Percentiles rank a stretch among this genome's conserved stretches.
phyloP scores from a whole-genome alignment of 1,140 invertebrate genomes.

The Platyura marginata region DNA sequence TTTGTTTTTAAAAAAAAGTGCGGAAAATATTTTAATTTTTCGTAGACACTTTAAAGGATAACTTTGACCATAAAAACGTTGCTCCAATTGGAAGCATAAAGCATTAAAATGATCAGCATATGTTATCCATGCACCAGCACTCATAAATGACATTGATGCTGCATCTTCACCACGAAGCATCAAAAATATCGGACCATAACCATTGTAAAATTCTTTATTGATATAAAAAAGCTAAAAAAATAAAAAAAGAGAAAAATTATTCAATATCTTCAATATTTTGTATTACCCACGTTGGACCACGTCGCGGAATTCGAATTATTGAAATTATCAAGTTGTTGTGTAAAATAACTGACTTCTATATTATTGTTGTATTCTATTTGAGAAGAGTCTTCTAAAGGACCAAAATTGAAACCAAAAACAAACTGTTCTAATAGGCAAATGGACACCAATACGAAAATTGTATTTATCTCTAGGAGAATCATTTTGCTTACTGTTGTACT shows the following conservation, averaged over 20 bases:
- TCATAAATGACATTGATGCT: background rate
- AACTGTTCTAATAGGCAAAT: too few relatives aligned
- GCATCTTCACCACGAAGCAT: background rate
- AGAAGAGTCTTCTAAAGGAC: too few relatives aligned
- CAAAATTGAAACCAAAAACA: too few relatives aligned
- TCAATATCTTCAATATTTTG: too few relatives aligned
- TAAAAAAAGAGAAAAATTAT: too few relatives aligned
- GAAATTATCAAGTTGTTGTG: background rate
- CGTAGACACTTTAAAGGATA: background rate
- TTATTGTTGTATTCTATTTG: too few relatives aligned
- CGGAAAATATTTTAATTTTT: background rate
- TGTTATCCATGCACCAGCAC: slow-evolving; percentile 34
- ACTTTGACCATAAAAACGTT: slow-evolving; percentile 16
- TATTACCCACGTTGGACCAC: too few relatives aligned
- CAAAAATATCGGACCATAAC: background rate
- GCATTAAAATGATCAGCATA: slow-evolving; percentile 39
- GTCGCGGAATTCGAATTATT: background rate
- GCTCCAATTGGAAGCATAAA: slow-evolving; percentile 60
- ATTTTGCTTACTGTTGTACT: too few relatives aligned
- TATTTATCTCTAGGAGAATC: too few relatives aligned
- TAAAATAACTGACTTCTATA: too few relatives aligned
- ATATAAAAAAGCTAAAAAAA: background rate
- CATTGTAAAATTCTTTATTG: slow-evolving; percentile 20
- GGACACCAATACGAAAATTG: too few relatives aligned
- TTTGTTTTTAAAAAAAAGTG: too few relatives aligned